Evolutionary conservation across 2,797 vertebrate species (phyloP), one percentile per base, ranked within the genome.

Genomic region (Danio aesculapii): DNA sequence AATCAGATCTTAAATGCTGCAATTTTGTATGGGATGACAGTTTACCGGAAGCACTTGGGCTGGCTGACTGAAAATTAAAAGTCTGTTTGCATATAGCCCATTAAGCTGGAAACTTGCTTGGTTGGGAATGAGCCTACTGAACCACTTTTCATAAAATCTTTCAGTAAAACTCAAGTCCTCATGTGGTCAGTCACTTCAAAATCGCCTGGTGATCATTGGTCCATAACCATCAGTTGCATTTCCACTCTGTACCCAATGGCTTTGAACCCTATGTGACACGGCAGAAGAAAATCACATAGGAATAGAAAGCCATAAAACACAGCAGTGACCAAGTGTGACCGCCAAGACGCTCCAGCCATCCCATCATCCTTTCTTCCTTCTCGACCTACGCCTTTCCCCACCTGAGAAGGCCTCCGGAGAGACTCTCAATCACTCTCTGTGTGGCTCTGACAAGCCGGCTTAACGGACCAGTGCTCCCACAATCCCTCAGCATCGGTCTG

Each of bases 271-370:
- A 99, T 96, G 96, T 98, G 98, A 99, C 92, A 96, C 95, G 85
- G 89, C 92, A 94, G 93, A 94, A 92, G 95, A 92, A 89, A 96
- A 98, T 99, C 98, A 99, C 98, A 99, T 99, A 99, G 98, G 98
- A 99, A 99, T 99, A 98, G 97, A 99, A 99, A 99, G 98, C 98
- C 98, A 99, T 99, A 99, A 92, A 93, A 95, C 97, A 95, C 96
- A 96, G 95, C 94, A 96, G 96, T 92, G 87, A 82, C 81, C 75
- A 71, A 79, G 79, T 30, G 85, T 80, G 82, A 80, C 75, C 50
- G 30, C 68, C 44, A 52, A 75, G 44, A 78, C 19, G 13, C 16
- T 53, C 57, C 67, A 58, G 64, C 39, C 64, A 19, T 50, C 63
- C 66, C 41, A 39, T 70, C 63, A 17, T 44, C 14, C 59, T 72